Conservation (phyloP, 2,797 vertebrate genomes). For the Brachymystax lenok region DNA sequence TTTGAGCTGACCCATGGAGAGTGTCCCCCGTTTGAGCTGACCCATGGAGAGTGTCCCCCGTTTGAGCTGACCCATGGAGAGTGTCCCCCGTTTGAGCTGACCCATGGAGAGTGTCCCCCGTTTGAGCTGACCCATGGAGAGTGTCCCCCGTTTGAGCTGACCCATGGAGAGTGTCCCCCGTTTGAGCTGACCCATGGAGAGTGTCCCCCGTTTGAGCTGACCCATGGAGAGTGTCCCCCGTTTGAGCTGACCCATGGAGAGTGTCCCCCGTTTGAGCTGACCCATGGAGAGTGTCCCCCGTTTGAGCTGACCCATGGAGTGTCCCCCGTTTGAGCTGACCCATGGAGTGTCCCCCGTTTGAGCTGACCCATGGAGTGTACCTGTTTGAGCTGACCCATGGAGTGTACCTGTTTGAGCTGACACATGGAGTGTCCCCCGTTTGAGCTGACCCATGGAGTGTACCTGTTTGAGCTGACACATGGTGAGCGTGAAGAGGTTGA, state of each 20-base stretch:
- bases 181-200: no score
- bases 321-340: no score
- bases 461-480: conserved; percentile 88
- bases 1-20: no score
- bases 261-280: no score
- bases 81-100: background rate
- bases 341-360: background rate
- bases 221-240: no score
- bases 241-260: no score
- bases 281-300: no score
- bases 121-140: background rate
- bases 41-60: background rate
- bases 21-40: no score
- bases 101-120: background rate
- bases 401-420: background rate
- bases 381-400: conserved; percentile 90
- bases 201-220: no score
- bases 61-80: background rate
- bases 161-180: background rate
- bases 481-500: conserved; percentile 87
- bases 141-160: background rate
- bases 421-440: background rate
- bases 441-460: background rate
- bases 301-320: no score
- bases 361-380: background rate